Evolutionary conservation across 2,797 vertebrate species (phyloP).

Genomic region (Bradypodion ventrale): DNA sequence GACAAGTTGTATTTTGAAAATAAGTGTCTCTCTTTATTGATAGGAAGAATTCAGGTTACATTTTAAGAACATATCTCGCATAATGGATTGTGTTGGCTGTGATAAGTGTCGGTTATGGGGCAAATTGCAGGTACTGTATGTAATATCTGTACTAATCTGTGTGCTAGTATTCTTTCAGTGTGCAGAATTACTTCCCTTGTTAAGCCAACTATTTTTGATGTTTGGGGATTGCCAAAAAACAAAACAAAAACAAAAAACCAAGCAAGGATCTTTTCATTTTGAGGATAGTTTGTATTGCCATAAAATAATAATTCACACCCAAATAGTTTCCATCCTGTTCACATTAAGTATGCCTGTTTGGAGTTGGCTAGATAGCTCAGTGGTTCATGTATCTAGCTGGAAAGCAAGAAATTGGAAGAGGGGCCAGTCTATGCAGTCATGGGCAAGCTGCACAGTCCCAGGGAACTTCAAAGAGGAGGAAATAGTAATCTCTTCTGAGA

Average conservation of each 20-base stretch:
- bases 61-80: constrained; percentile 97
- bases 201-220: background rate
- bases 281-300: background rate
- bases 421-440: too few species aligned
- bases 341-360: background rate
- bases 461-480: too few species aligned
- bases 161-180: background rate
- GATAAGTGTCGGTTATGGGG: constrained; percentile 97
- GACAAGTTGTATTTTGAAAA: background rate
- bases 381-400: too few species aligned
- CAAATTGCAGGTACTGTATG: constrained; percentile 92
- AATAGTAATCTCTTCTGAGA: too few species aligned
- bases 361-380: too few species aligned
- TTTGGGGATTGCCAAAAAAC: background rate
- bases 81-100: constrained; percentile 98
- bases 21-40: constrained; percentile 21
- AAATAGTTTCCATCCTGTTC: background rate
- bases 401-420: too few species aligned
- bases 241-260: too few species aligned
- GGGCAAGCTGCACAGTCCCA: too few species aligned
- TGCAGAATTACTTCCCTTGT: background rate
- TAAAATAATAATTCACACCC: background rate
- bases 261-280: background rate
- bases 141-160: background rate
- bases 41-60: constrained; percentile 96